Evolutionary conservation across 2,888 invertebrate species (phyloP).

Genomic region (Cosmopolites sordidus): DNA sequence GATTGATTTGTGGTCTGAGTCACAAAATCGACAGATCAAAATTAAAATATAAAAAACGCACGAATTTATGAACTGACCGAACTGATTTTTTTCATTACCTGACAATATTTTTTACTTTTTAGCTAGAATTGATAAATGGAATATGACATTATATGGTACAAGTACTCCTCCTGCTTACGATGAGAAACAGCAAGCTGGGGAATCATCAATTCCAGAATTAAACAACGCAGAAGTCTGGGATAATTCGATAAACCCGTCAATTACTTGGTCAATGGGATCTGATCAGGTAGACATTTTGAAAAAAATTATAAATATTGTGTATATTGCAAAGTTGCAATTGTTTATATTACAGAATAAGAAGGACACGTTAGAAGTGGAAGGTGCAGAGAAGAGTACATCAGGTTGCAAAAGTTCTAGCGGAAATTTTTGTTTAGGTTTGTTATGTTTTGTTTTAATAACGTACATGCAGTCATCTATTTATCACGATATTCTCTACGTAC

Average conservation of each 20-base stretch:
- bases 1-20: too few species aligned
- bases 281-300: neutral
- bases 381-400: conserved; percentile 40
- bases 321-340: too few species aligned
- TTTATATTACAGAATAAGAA: conserved; percentile 39
- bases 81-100: too few species aligned
- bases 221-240: conserved; percentile 52
- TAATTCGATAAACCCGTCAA: conserved; percentile 51
- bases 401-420: conserved; percentile 44
- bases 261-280: conserved; percentile 53
- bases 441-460: conserved; percentile 42
- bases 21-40: too few species aligned
- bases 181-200: conserved; percentile 29
- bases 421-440: conserved; percentile 50
- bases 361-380: conserved; percentile 42
- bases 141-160: conserved; percentile 78
- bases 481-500: conserved; percentile 32
- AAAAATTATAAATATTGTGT: too few species aligned
- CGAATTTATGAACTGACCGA: too few species aligned
- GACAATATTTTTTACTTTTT: conserved; percentile 16
- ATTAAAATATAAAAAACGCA: too few species aligned
- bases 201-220: conserved; percentile 25
- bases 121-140: conserved; percentile 69
- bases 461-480: conserved; percentile 36
- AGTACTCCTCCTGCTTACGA: conserved; percentile 50